phyloP scores from a whole-genome alignment of 2,797 vertebrate genomes.

The Champsocephalus esox region DNA sequence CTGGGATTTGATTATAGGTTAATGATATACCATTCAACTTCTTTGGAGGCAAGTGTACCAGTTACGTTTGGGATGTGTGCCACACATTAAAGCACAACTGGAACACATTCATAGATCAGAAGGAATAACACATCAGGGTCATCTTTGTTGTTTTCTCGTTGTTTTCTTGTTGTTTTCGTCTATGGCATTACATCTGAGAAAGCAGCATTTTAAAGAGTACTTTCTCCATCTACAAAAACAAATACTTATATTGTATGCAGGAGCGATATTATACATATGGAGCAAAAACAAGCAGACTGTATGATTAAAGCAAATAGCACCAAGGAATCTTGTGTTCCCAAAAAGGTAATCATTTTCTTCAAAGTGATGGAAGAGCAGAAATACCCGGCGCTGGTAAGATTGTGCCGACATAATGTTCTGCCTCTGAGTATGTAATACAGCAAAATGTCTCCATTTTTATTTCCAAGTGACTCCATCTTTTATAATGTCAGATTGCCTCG shows the following conservation, averaged over 20 bases:
- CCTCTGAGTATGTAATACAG: slow-evolving; percentile 41
- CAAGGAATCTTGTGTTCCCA: slow-evolving; percentile 23
- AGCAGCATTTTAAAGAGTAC: slow-evolving; percentile 25
- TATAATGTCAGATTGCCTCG: slow-evolving; percentile 38
- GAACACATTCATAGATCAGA: slow-evolving; percentile 23
- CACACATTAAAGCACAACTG: slow-evolving; percentile 12
- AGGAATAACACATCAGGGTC: slow-evolving; percentile 9
- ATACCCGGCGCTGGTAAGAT: slow-evolving; percentile 7
- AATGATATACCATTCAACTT: slow-evolving; percentile 27
- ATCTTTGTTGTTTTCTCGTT: slow-evolving; percentile 15
- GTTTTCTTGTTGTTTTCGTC: slow-evolving; percentile 9
- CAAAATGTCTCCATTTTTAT: slow-evolving; percentile 58
- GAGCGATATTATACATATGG: slow-evolving; percentile 19
- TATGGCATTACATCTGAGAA: slow-evolving; percentile 24
- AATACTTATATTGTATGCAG: slow-evolving; percentile 32
- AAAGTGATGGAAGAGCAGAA: slow-evolving; percentile 41
- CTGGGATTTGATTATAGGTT: slow-evolving; percentile 28
- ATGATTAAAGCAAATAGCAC: slow-evolving; percentile 48
- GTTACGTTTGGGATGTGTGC: slow-evolving; percentile 37
- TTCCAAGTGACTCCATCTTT: slow-evolving; percentile 63
- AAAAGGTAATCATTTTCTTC: slow-evolving; percentile 37
- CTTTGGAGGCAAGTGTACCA: neutral
- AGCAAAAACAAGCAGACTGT: slow-evolving; percentile 42
- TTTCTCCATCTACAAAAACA: slow-evolving; percentile 30
- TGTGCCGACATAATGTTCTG: slow-evolving; percentile 22